Evolutionary conservation across 2,888 invertebrate species (phyloP), one percentile per base, ranked within the genome.

Genomic region (Microplitis deprimator): DNA sequence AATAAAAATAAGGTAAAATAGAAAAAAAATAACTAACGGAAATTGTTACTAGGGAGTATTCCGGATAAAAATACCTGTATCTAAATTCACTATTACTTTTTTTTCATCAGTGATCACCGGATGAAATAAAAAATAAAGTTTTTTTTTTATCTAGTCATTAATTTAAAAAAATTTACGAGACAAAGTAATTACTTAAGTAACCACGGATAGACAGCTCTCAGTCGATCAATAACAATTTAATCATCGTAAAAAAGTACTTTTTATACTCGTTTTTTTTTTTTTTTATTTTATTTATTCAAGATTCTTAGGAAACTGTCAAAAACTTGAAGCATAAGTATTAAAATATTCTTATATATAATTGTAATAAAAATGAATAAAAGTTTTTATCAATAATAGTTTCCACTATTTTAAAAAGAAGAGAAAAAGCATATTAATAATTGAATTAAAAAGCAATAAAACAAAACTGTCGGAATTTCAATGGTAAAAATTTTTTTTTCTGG

Each of bases 161-260:
- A 50, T 50, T 50, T 50, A 13, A 2, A 50, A 5, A 50, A 50
- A 50, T 50, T 50, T 8, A 50, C 2, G 50, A 13, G 50, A 50
- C 50, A 50, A 50, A 50, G 50, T 50, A 50, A 50, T 50, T 50
- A 50, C 50, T 50, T 50, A 50, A 50, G 50, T 50, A 50, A 50
- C 50, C 13, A 50, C 13, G 13, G 13, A 50, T 50, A 50, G 13
- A 50, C 50, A 50, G 50, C 50, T 50, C 50, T 50, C 50, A 5
- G 50, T 50, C 13, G 50, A 50, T 50, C 50, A 50, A 50, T 50
- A 50, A 50, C 50, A 50, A 50, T 50, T 50, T 50, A 50, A 50
- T 50, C 50, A 50, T 50, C 50, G 13, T 50, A 50, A 50, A 50
- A 50, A 50, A 50, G 50, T 50, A 50, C 50, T 50, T 50, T 50